phyloP scores from a whole-genome alignment of 2,888 invertebrate genomes.

The Dryadula phaetusa region DNA sequence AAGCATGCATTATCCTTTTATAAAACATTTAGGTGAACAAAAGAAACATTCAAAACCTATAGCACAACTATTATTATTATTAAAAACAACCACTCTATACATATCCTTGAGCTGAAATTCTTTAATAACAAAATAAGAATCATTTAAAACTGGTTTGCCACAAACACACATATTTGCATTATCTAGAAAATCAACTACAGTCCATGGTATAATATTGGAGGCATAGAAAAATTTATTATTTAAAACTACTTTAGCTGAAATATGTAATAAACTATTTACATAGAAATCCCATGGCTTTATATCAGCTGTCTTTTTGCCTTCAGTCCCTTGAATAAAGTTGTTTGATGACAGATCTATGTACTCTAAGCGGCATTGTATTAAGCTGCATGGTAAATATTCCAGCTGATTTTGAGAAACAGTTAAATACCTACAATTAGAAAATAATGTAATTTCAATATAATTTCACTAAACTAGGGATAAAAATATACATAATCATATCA shows the following conservation, averaged over 20 bases:
- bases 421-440: constrained; percentile 68
- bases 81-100: constrained; percentile 69
- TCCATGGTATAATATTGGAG: constrained; percentile 83
- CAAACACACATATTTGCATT: constrained; percentile 86
- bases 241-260: constrained; percentile 81
- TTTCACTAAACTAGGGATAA: not conserved
- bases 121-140: constrained; percentile 58
- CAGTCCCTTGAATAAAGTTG: constrained; percentile 65
- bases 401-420: constrained; percentile 83
- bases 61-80: constrained; percentile 61
- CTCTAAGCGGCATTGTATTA: constrained; percentile 80
- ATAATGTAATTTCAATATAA: not conserved
- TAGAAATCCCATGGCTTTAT: constrained; percentile 66
- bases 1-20: constrained; percentile 41
- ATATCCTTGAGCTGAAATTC: constrained; percentile 68
- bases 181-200: constrained; percentile 85
- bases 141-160: constrained; percentile 77
- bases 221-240: constrained; percentile 82
- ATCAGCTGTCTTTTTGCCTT: constrained; percentile 44
- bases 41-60: constrained; percentile 85
- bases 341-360: constrained; percentile 85
- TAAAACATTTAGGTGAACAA: constrained; percentile 83
- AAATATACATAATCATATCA: too few relatives aligned
- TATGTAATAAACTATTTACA: constrained; percentile 81
- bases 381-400: constrained; percentile 84